A percentile compares a stretch with the other conserved stretches of the same genome.
phyloP scores from a whole-genome alignment of 1,140 invertebrate species.

The Ceratosolen solmsi region DNA sequence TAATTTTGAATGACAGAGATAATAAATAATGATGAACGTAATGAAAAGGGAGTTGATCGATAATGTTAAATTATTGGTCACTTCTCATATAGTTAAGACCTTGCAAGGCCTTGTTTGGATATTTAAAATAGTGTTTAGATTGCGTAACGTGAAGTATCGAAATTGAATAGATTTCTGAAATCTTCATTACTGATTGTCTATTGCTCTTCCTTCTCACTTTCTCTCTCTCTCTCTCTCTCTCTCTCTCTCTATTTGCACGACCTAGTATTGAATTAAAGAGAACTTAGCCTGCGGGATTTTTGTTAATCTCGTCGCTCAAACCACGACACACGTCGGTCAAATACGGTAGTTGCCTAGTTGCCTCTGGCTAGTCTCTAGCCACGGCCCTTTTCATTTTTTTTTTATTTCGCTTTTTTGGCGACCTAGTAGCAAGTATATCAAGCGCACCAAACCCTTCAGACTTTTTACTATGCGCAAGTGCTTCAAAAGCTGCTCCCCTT shows the following conservation, averaged over 20 bases:
- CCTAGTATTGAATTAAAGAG: conserved; percentile 16
- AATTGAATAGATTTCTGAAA: too few species aligned
- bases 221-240: too few species aligned
- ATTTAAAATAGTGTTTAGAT: too few species aligned
- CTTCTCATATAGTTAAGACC: too few species aligned
- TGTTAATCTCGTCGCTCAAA: not conserved
- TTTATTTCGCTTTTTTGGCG: not conserved
- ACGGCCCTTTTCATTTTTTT: not conserved
- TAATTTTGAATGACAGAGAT: too few species aligned
- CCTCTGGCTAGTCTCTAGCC: not conserved
- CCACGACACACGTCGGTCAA: not conserved
- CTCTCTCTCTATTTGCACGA: conserved; percentile 12
- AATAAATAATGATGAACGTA: too few species aligned
- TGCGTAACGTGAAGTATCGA: too few species aligned
- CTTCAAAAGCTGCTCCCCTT: not conserved
- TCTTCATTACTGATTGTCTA: not conserved
- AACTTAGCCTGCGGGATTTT: not conserved
- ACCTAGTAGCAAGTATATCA: not conserved
- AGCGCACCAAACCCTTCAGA: not conserved
- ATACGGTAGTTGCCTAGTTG: too few species aligned
- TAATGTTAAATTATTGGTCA: too few species aligned
- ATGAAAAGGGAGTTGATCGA: too few species aligned
- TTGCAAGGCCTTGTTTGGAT: too few species aligned
- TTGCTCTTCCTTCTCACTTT: not conserved
- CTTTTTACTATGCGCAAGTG: not conserved